Evolutionary conservation across 2,888 invertebrate species (phyloP).

Genomic region (Amphipoea lucens): DNA sequence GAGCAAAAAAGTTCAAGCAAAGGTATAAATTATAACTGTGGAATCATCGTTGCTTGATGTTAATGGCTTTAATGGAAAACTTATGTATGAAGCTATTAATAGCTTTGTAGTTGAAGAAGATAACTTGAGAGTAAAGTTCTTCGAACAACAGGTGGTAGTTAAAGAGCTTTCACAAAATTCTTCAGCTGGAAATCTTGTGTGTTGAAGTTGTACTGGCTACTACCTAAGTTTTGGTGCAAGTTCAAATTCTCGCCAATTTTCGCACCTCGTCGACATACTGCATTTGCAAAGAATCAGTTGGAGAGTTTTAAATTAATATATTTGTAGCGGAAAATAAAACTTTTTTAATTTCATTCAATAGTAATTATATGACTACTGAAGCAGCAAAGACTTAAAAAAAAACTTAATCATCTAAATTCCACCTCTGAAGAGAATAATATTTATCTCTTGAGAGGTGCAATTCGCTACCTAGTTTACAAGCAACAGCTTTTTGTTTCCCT

Average conservation of each 20-base stretch:
- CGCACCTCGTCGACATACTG: not conserved
- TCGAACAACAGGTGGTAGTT: conserved; percentile 18
- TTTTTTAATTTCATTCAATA: not conserved
- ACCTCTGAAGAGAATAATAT: not conserved
- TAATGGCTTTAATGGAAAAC: conserved; percentile 11
- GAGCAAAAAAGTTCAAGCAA: conserved; percentile 42
- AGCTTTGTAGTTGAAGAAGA: not conserved
- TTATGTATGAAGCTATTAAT: not conserved
- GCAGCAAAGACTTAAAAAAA: not conserved
- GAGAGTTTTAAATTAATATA: not conserved
- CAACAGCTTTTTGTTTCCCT: conserved; percentile 4
- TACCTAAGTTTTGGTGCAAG: conserved; percentile 7
- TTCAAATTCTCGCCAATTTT: conserved; percentile 1
- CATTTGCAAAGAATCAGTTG: not conserved
- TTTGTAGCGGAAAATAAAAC: not conserved
- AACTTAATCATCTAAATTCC: not conserved
- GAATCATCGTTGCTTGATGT: not conserved
- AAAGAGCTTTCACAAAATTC: conserved; percentile 31
- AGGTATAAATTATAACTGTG: conserved; percentile 8
- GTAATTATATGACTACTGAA: not conserved
- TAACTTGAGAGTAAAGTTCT: conserved; percentile 14
- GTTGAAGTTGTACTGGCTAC: not conserved
- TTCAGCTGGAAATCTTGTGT: conserved; percentile 2
- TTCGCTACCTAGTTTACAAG: not conserved
- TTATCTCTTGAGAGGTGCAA: not conserved